Evolutionary conservation across 2,888 invertebrate genomes (phyloP), one percentile per base, ranked within the genome.

Genomic region (Stenolophus ochropezus): DNA sequence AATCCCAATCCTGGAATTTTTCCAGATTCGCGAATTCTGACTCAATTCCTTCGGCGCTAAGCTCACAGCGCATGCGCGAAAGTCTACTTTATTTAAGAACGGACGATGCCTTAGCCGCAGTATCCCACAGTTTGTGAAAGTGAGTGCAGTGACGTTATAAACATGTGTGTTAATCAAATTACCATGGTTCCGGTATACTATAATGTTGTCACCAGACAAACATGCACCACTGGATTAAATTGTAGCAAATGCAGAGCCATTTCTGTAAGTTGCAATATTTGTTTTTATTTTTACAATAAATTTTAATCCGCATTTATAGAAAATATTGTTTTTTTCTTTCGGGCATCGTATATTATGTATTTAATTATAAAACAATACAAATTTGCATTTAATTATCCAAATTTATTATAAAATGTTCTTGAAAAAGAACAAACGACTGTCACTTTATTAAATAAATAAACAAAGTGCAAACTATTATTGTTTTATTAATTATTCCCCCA

Each of bases 141-240:
- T 49, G 21, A 23, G 8, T 1, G 49, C n/a, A 33, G 58, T 76
- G 56, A 0, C 14, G 23, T 25, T 49, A 1, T 27, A 84, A 87
- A 84, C 84, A 89, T 89, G 89, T 89, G 89, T 84, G 89, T 89
- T 83, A 88, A 87, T 85, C 88, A 88, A 84, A 85, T 88, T 77
- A 86, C 87, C 73, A 89, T 90, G 89, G 89, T 89, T 47, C 89
- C 89, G 78, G 87, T 89, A 81, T 88, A 89, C 84, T 88, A 89
- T 83, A 89, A 89, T 85, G 86, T 89, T 56, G 88, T 89, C 78
- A 87, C 89, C 3, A 56, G 78, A 42, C 81, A 83, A 27, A 61
- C 74, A 11, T 87, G 86, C 76, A 89, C 89, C 83, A 85, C 88
- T 56, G 89, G 88, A 85, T 87, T 89, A 71, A 86, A 87, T 51